Evolutionary conservation across 1,140 invertebrate species (phyloP).

Genomic region (Telenomus remus): DNA sequence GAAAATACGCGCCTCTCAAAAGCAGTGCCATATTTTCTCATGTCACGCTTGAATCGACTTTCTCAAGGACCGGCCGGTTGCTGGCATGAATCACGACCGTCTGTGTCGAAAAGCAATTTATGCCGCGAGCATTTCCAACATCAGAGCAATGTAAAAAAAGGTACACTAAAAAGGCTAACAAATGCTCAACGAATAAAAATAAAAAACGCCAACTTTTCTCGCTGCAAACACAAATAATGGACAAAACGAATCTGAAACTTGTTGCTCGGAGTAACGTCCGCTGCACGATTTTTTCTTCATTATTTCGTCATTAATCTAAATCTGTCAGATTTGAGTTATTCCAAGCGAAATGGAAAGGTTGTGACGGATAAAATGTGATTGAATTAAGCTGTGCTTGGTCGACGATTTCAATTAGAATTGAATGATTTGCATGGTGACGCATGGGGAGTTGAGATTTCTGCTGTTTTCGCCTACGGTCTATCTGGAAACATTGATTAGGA

Average conservation of each 20-base stretch:
- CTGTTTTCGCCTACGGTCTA: no score
- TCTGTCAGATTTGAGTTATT: no score
- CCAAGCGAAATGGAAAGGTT: no score
- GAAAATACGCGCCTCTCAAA: slow-evolving; percentile 8
- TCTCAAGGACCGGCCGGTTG: slow-evolving; percentile 42
- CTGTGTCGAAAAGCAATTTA: slow-evolving; percentile 45
- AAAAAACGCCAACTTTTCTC: not conserved
- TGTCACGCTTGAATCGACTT: slow-evolving; percentile 48
- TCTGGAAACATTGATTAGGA: no score
- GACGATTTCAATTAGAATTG: no score
- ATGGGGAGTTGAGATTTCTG: no score
- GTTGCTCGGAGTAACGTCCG: not conserved
- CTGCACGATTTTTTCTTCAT: not conserved
- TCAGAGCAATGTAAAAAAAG: slow-evolving; percentile 4
- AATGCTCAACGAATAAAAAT: not conserved
- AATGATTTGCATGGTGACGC: no score
- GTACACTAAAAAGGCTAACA: not conserved
- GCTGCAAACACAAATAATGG: not conserved
- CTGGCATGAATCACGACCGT: slow-evolving; percentile 40
- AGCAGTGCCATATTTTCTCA: slow-evolving; percentile 47
- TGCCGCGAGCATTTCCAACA: slow-evolving; percentile 36
- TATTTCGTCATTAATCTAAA: no score
- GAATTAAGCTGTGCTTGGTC: no score
- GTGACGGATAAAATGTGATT: no score
- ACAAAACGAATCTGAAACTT: slow-evolving; percentile 10